These are phyloP conservation scores for Periplaneta americana DNA, from an alignment of 1,140 invertebrate species.

Conservation along the genomic window DNA sequence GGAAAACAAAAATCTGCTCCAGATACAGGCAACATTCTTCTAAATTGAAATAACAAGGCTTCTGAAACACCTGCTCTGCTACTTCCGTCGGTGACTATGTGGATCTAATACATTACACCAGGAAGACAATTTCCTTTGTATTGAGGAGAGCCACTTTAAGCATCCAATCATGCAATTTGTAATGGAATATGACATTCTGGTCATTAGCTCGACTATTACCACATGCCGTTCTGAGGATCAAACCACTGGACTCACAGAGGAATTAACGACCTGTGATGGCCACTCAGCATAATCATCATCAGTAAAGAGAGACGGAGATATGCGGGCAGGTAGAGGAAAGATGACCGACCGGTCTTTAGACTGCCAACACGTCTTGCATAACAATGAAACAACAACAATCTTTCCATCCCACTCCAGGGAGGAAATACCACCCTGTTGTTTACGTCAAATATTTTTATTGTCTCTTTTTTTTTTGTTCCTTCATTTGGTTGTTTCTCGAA, in stretches of 20 bases:
- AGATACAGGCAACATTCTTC: too few relatives aligned
- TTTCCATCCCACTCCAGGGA: neutral
- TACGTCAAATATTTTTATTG: neutral
- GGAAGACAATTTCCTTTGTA: too few relatives aligned
- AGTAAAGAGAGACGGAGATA: neutral
- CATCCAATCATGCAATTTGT: too few relatives aligned
- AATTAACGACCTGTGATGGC: neutral
- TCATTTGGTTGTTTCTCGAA: neutral
- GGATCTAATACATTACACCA: too few relatives aligned
- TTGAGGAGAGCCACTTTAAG: too few relatives aligned
- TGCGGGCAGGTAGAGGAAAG: neutral
- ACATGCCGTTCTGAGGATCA: neutral
- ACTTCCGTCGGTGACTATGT: too few relatives aligned
- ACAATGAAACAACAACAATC: neutral
- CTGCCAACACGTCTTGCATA: neutral
- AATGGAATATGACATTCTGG: too few relatives aligned
- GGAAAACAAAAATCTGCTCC: too few relatives aligned
- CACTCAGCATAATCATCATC: neutral
- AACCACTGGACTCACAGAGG: too few relatives aligned
- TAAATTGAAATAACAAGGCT: too few relatives aligned
- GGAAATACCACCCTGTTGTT: neutral
- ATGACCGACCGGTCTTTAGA: neutral
- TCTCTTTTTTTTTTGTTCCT: neutral
- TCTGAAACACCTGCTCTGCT: too few relatives aligned
- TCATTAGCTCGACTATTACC: neutral